Conservation (phyloP, 2,797 vertebrate species). For the Cottoperca gobio region DNA sequence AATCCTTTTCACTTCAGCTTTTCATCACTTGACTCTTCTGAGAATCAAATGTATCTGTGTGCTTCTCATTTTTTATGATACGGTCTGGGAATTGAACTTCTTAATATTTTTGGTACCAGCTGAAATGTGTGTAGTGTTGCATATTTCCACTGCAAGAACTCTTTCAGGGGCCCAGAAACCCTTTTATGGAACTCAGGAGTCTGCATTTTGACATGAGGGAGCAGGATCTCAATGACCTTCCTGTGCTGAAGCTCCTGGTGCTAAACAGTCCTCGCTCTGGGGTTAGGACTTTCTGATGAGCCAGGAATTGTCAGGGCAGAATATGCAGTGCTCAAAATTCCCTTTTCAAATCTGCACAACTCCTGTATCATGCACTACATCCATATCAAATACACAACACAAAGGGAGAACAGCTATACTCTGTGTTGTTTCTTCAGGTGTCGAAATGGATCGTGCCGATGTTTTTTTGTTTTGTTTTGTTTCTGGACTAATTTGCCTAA, state of each 20-base stretch:
- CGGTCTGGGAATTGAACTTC: background rate
- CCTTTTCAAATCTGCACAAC: background rate
- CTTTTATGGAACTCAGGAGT: background rate
- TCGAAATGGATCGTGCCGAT: background rate
- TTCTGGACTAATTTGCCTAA: slow-evolving; percentile 1
- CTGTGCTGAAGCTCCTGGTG: background rate
- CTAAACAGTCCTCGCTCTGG: background rate
- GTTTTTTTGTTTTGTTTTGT: background rate
- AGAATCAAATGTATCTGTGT: background rate
- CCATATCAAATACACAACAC: background rate
- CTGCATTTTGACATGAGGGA: background rate
- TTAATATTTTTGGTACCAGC: background rate
- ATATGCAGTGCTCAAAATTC: background rate
- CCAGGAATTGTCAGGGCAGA: background rate
- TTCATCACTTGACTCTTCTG: background rate
- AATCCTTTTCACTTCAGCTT: background rate
- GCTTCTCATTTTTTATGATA: background rate
- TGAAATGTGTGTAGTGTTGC: slow-evolving; percentile 1
- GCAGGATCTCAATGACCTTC: background rate
- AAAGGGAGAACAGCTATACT: background rate
- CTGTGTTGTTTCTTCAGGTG: background rate
- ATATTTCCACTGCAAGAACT: background rate
- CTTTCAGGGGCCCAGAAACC: background rate
- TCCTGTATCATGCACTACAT: background rate
- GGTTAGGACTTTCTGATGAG: background rate